Base-by-base conservation (phyloP, 2,888 invertebrate genomes). In the Epiblema foenella region DNA sequence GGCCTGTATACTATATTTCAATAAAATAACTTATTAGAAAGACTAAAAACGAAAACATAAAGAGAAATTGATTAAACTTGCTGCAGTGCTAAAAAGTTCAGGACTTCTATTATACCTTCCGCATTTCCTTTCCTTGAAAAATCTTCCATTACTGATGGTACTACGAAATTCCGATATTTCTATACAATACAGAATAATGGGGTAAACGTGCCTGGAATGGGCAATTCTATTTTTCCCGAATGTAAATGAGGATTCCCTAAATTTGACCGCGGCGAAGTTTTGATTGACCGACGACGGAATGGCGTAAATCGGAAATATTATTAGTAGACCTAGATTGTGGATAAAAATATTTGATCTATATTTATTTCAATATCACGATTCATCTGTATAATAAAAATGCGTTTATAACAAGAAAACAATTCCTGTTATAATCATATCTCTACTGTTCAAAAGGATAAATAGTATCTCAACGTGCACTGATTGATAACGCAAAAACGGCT, bases 181-280 rank as follows among this genome's bases (percentile, higher is more conserved):
- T 62, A 29, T 68, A 69, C 64, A 58, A 46, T 46, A 70, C 33
- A 65, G 18, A 65, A 64, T 69, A 64, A 69, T 58, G 52, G 39
- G 64, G 15, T 5, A 29, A n/a, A 65, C 69, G 69, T 70, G 69
- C 10, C 12, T 11, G 5, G 69, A 70, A 70, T 65, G 12, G 29
- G 2, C 5, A 33, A 70, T 42, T 42, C n/a, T 70, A 65, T 70
- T 70, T 70, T 70, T 70, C 65, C 29, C 17, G 42, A 54, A 70
- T 70, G 69, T 54, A 59, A 70, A 70, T 70, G 52, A 70, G 58
- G 18, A 17, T n/a, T 15, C n/a, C 60, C 33, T 18, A 33, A 64
- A 59, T 58, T 69, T 42, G 58, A 65, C 58, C 64, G 24, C 20
- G 39, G 24, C n/a, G 64, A 52, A 39, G 64, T 65, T 65, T 20